phyloP scores from a whole-genome alignment of 2,888 invertebrate species.

The Hymenopus coronatus region DNA sequence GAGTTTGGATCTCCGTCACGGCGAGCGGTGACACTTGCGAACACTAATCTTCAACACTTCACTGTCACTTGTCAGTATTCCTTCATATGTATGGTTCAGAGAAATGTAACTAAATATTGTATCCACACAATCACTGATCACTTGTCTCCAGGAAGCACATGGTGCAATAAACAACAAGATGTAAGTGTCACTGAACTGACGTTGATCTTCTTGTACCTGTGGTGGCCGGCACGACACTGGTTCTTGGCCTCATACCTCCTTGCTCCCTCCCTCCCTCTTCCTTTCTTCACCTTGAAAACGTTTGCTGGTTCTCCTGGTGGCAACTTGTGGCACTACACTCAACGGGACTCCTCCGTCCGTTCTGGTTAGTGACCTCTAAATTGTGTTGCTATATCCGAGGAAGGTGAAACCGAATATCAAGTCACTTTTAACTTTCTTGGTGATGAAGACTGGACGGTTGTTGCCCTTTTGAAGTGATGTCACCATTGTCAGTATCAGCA shows the following conservation, averaged over 20 bases:
- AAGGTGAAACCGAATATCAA: not conserved
- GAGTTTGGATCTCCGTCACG: not conserved
- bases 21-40: too few relatives aligned
- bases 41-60: not conserved
- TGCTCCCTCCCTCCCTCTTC: not conserved
- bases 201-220: not conserved
- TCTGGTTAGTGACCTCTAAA: constrained; percentile 16
- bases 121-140: not conserved
- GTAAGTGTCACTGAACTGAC: not conserved
- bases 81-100: too few relatives aligned
- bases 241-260: not conserved
- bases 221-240: constrained; percentile 13
- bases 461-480: too few relatives aligned
- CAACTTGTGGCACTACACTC: constrained; percentile 13
- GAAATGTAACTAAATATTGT: too few relatives aligned
- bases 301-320: constrained; percentile 6
- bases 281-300: constrained; percentile 14
- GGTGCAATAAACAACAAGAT: not conserved
- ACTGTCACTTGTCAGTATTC: not conserved
- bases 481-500: too few relatives aligned
- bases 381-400: not conserved
- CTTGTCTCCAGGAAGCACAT: not conserved
- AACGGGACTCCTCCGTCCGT: not conserved
- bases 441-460: too few relatives aligned
- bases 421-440: not conserved